Evolutionary conservation across 2,888 invertebrate species (phyloP), one percentile per base, ranked within the genome.

Genomic region (Agonum fuliginosum): DNA sequence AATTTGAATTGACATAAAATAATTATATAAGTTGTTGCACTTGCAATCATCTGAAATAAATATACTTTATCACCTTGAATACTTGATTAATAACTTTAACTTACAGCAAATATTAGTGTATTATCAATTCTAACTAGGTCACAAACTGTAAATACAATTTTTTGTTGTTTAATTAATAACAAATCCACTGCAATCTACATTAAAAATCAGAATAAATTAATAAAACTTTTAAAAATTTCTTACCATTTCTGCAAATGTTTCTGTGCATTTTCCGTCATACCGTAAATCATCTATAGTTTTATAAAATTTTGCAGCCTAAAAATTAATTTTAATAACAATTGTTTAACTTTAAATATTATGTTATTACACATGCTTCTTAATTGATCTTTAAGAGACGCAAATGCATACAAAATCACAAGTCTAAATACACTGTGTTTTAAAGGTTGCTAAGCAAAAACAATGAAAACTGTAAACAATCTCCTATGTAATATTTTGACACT

Each of bases 1-100:
- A 48, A 19, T 1, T 48, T 48, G 3, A 48, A 48, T 48, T 48
- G 48, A 48, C 48, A 48, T 20, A 48, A 48, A 48, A 48, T 48
- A 19, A 48, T 48, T 4, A 48, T 48, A n/a, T 20, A 48, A 17
- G 48, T 48, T 8, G 20, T 20, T 8, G 48, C 17, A 48, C 19
- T 48, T 19, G 17, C 48, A 14, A 48, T 19, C 17, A 48, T 48
- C 48, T 48, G 20, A 20, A 48, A 48, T 10, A 17, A 19, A 19
- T 19, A 43, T 43, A 43, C 5, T n/a, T 12, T 1, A 41, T 41
- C 14, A 43, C 5, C 8, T n/a, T n/a, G n/a, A n/a, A n/a, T 48
- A 48, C 12, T 19, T 48, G 19, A 20, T 10, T 3, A 30, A 48
- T 48, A 17, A 54, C 8, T 30, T 30, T 8, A 30, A 30, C 34